Conservation (phyloP, 2,113 vertebrate species). For the Enhydra lutris region DNA sequence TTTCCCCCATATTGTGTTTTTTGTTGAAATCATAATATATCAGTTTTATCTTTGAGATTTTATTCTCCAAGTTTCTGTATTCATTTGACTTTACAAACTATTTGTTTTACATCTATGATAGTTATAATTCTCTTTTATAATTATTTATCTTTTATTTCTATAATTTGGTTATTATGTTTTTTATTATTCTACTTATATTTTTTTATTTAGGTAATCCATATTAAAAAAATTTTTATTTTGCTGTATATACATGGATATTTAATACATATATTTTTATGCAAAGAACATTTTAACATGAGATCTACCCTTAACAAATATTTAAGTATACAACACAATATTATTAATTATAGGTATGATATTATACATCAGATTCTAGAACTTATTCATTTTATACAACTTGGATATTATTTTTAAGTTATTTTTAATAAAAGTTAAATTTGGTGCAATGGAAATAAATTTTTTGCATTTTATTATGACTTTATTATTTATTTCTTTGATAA, state of each 20-base stretch:
- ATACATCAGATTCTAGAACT: neutral
- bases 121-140: neutral
- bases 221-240: neutral
- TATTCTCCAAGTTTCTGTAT: neutral
- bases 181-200: neutral
- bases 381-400: neutral
- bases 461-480: neutral
- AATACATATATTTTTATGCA: neutral
- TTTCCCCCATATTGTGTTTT: neutral
- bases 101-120: neutral
- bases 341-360: neutral
- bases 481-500: neutral
- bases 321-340: neutral
- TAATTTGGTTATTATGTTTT: neutral
- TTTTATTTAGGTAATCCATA: neutral
- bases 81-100: neutral
- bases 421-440: neutral
- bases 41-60: neutral
- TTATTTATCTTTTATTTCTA: neutral
- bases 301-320: neutral
- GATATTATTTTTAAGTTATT: constrained; percentile 11
- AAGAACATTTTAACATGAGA: neutral
- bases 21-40: neutral
- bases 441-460: neutral
- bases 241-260: neutral